These are phyloP conservation scores for Perdita meconis DNA, from an alignment of 2,888 invertebrate species.

Conservation along the genomic window DNA sequence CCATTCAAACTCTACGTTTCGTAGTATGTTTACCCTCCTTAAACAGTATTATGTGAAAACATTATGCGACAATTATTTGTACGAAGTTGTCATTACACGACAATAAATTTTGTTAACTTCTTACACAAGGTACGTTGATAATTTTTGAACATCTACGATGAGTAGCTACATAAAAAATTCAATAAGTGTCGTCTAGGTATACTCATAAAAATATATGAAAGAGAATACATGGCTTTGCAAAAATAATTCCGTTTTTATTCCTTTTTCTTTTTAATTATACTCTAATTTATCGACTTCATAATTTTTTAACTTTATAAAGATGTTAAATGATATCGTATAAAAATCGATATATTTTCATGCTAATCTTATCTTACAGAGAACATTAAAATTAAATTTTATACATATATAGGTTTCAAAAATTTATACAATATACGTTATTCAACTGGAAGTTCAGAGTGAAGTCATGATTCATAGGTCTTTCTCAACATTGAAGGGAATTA, in stretches of 20 bases:
- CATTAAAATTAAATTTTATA: conserved; percentile 15
- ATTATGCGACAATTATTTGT: conserved; percentile 12
- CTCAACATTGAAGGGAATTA: conserved; percentile 14
- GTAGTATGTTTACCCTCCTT: neutral
- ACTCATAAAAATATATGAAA: conserved; percentile 3
- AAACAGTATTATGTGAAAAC: conserved; percentile 6
- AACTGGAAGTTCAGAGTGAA: conserved; percentile 11
- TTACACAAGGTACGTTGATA: conserved; percentile 1
- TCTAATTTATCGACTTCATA: neutral
- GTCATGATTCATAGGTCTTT: conserved; percentile 20
- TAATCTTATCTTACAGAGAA: neutral
- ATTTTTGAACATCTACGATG: conserved; percentile 14
- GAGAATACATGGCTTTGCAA: conserved; percentile 29
- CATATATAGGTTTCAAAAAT: conserved; percentile 10
- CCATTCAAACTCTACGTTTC: neutral
- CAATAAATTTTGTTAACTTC: conserved; percentile 1
- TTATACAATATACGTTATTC: conserved; percentile 23
- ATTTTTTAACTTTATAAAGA: neutral
- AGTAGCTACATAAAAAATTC: conserved; percentile 34
- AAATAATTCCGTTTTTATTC: conserved; percentile 7
- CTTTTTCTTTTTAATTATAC: conserved; percentile 1
- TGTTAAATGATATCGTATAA: neutral
- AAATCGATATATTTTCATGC: neutral
- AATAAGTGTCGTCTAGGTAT: conserved; percentile 12
- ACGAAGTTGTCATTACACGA: conserved; percentile 1